These are phyloP conservation scores for Liparis tanakae DNA, from an alignment of 2,797 vertebrate species.

Conservation along the genomic window DNA sequence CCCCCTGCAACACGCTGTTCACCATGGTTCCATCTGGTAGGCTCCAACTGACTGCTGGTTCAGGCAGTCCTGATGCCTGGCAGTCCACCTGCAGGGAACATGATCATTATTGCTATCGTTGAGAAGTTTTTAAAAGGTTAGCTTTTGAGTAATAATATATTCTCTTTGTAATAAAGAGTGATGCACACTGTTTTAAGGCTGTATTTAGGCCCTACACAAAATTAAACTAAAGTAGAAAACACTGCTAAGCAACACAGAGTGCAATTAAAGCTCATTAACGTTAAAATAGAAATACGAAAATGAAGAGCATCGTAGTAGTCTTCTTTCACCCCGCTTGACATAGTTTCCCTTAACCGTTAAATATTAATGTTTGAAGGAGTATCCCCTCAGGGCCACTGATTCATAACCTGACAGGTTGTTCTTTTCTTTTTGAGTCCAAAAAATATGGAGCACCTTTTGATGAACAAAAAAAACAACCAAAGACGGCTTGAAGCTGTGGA, in stretches of 20 bases:
- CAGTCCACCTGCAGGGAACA: conserved; percentile 87
- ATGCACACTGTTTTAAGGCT: neutral
- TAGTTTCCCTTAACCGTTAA: conserved; percentile 45
- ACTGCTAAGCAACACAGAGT: neutral
- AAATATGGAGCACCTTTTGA: conserved; percentile 32
- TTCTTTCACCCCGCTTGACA: conserved; percentile 27
- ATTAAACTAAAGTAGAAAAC: conserved; percentile 1
- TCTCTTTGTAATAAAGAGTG: neutral
- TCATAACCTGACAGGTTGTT: conserved; percentile 37
- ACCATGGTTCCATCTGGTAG: conserved; percentile 93
- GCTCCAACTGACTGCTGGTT: conserved; percentile 92
- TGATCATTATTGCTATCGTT: neutral
- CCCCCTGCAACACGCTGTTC: conserved; percentile 86
- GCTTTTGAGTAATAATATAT: neutral
- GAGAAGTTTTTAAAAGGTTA: conserved; percentile 4
- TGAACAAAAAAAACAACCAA: conserved; percentile 18
- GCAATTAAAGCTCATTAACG: conserved; percentile 25
- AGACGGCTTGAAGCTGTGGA: conserved; percentile 31
- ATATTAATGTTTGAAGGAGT: conserved; percentile 51
- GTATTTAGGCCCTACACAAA: neutral
- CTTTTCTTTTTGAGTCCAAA: conserved; percentile 32
- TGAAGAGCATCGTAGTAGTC: conserved; percentile 9
- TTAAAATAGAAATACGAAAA: conserved; percentile 26
- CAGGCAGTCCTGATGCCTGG: conserved; percentile 91
- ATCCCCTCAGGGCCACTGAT: conserved; percentile 34